A percentile compares a stretch with the other conserved stretches of the same genome.
These are phyloP conservation scores for Dermolepida albohirtum DNA, from an alignment of 2,888 invertebrate genomes.

Conservation along the genomic window DNA sequence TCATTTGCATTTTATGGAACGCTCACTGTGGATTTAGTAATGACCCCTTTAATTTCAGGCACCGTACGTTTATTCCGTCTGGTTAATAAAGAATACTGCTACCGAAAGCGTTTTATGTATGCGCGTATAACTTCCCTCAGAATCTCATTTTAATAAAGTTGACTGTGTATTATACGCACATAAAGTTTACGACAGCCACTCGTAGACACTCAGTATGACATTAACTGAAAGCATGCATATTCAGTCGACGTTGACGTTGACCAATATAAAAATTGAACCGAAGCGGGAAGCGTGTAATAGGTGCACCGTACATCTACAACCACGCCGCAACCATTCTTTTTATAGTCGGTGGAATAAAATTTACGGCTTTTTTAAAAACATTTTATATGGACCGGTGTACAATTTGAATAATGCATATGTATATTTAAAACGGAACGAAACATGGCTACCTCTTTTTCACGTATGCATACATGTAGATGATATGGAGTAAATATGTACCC, in stretches of 20 bases:
- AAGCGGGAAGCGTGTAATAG: background rate
- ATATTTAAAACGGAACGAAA: conserved; percentile 4
- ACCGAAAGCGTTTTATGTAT: too few relatives aligned
- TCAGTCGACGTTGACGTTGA: conserved; percentile 16
- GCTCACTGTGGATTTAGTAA: too few relatives aligned
- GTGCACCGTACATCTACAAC: too few relatives aligned
- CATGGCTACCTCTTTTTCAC: conserved; percentile 14
- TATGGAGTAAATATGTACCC: background rate
- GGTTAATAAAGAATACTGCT: too few relatives aligned
- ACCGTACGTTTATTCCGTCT: too few relatives aligned
- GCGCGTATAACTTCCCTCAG: too few relatives aligned
- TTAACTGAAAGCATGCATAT: conserved; percentile 28
- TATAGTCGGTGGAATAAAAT: conserved; percentile 16
- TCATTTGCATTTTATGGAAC: too few relatives aligned
- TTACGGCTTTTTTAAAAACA: conserved; percentile 20
- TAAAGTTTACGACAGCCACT: too few relatives aligned
- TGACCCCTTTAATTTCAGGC: too few relatives aligned
- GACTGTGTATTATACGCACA: too few relatives aligned
- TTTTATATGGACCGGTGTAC: conserved; percentile 8
- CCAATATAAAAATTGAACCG: conserved; percentile 29
- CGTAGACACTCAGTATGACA: conserved; percentile 4
- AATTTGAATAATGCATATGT: conserved; percentile 10
- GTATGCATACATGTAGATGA: background rate
- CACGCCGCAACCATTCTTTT: too few relatives aligned
- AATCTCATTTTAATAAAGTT: too few relatives aligned